phyloP scores from a whole-genome alignment of 2,113 vertebrate genomes.

The Corythornis vintsioides region DNA sequence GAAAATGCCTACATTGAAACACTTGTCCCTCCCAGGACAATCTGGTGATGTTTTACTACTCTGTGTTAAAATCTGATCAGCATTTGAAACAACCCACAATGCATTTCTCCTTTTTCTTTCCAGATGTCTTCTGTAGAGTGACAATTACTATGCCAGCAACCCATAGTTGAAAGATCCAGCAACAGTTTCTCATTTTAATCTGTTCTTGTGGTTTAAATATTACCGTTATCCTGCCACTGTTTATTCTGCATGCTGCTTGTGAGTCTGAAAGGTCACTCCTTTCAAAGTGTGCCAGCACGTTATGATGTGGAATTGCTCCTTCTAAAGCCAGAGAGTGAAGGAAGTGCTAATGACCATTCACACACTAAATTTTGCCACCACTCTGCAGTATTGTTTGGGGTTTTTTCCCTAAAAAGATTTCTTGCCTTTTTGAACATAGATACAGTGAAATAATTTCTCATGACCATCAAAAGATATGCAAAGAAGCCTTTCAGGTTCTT shows the following conservation, averaged over 20 bases:
- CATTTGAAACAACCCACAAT: background rate
- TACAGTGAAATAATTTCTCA: background rate
- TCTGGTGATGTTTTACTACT: background rate
- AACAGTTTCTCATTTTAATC: background rate
- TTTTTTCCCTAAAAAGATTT: background rate
- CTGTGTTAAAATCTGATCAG: background rate
- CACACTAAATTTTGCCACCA: background rate
- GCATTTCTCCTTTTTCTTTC: background rate
- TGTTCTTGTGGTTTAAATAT: background rate
- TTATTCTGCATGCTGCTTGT: background rate
- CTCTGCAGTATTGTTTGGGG: accelerated
- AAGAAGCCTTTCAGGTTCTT: background rate
- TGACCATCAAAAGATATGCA: background rate
- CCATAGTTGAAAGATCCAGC: background rate
- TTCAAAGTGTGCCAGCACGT: background rate
- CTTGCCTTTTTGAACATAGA: background rate
- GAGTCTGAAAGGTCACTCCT: background rate
- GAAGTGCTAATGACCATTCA: background rate
- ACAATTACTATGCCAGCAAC: background rate
- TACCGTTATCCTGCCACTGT: background rate
- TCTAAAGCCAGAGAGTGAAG: background rate
- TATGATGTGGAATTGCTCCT: background rate
- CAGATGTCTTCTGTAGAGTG: background rate
- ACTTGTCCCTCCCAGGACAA: background rate
- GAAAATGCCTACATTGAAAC: background rate